These are phyloP conservation scores for Creontiades dilutus DNA, from an alignment of 2,888 invertebrate genomes.

Conservation along the genomic window DNA sequence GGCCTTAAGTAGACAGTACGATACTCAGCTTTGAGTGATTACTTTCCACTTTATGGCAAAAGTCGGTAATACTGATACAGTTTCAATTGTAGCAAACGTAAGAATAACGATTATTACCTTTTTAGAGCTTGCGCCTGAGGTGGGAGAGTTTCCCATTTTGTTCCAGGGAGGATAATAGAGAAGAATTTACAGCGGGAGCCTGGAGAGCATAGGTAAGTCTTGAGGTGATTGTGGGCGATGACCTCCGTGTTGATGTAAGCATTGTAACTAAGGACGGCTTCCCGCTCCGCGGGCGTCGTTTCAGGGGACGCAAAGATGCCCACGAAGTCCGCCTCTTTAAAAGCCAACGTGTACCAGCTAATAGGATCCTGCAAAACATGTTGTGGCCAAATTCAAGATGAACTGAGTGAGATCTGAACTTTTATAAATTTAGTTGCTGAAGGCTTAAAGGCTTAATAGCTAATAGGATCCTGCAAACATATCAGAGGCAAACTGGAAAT, in stretches of 20 bases:
- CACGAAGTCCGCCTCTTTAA: constrained; percentile 75
- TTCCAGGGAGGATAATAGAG: constrained; percentile 74
- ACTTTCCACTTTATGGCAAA: no score
- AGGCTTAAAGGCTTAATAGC: no score
- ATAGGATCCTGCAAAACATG: constrained; percentile 74
- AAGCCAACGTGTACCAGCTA: constrained; percentile 75
- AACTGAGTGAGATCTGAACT: no score
- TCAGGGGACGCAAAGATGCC: constrained; percentile 75
- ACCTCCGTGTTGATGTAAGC: constrained; percentile 74
- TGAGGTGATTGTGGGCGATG: constrained; percentile 74
- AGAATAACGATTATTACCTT: constrained; percentile 63
- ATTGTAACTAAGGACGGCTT: constrained; percentile 72
- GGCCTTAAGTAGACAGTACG: no score
- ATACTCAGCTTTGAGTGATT: no score
- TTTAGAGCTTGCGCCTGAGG: constrained; percentile 74
- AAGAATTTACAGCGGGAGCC: constrained; percentile 75
- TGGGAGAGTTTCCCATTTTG: constrained; percentile 75
- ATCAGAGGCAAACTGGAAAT: no score
- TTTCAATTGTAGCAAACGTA: no score
- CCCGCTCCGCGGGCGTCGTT: constrained; percentile 63
- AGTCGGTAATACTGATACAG: no score
- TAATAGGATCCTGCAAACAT: no score
- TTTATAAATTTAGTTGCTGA: no score
- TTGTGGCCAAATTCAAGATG: not conserved
- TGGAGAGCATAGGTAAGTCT: constrained; percentile 72